Evolutionary conservation across 2,113 vertebrate genomes (phyloP), one percentile per base, ranked within the genome.

Genomic region (Atrichornis clamosus): DNA sequence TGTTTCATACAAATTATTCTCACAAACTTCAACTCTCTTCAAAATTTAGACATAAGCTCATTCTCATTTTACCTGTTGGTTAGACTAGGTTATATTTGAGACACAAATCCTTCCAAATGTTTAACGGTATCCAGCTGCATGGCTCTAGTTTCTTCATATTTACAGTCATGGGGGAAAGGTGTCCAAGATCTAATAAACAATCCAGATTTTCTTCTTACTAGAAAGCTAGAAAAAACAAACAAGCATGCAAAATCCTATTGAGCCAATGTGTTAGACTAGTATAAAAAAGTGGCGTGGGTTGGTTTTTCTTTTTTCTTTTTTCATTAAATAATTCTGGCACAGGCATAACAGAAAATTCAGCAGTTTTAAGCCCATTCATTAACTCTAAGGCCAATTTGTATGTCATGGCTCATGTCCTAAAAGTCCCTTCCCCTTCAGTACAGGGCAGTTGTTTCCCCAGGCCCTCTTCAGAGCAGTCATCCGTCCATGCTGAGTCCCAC

Each of bases 401-500:
- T 35, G 16, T 18, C 19, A 46, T 44, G 50, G 19, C 5, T 69
- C 15, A 13, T 23, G 20, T 39, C 59, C 32, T 80, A 58, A 65
- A 69, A 53, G 60, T 44, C 50, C 56, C 28, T 65, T 41, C 10
- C 8, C 2, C 20, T 52, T 17, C 32, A 70, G 0, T 15, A n/a
- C 11, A n/a, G 32, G 60, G n/a, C 24, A 68, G 26, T 27, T n/a
- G n/a, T 52, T 56, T 87, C 46, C 74, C 56, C 49, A 58, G 55
- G 10, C 5, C 27, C 46, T 73, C 27, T 60, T 52, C 80, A 60
- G 56, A 75, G 35, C 1, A 0, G 22, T 23, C 2, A 0, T 28
- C 47, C 19, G 18, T 28, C 28, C 11, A 1, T 28, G 33, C 33
- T 33, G 8, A 32, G 72, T 60, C 44, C n/a, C 19, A 35, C 37